A percentile compares a stretch with the other conserved stretches of the same genome.
phyloP scores from a whole-genome alignment of 1,140 invertebrate species.

The Tetramorium simillimum region DNA sequence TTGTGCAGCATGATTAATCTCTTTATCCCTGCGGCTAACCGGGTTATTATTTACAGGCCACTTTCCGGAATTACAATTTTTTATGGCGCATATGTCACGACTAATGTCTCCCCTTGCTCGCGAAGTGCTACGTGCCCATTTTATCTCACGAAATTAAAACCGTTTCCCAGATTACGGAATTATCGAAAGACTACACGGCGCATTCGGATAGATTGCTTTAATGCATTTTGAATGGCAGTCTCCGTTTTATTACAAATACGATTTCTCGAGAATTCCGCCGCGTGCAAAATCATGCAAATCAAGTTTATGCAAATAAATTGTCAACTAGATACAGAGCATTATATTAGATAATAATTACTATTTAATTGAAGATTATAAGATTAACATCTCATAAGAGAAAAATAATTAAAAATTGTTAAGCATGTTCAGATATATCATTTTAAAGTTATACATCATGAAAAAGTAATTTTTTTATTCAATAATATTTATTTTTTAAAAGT shows the following conservation, averaged over 20 bases:
- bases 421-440: background rate
- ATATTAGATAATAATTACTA: background rate
- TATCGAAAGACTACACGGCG: conserved; percentile 37
- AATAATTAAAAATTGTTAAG: background rate
- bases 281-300: background rate
- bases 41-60: conserved; percentile 61
- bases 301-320: conserved; percentile 20
- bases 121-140: background rate
- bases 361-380: background rate
- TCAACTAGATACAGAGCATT: background rate
- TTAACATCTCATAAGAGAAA: background rate
- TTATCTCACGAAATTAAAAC: conserved; percentile 49
- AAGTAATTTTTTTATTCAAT: background rate
- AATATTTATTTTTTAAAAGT: background rate
- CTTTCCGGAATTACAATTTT: conserved; percentile 59
- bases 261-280: background rate
- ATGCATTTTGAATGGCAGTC: conserved; percentile 31
- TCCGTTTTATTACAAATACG: background rate
- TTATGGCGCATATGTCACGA: conserved; percentile 50
- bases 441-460: background rate
- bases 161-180: conserved; percentile 41
- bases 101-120: conserved; percentile 47
- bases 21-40: conserved; percentile 45
- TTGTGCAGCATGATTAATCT: conserved; percentile 57
- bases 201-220: conserved; percentile 10